Evolutionary conservation across 1,140 invertebrate species (phyloP).

Genomic region (Drosophila tsacasi): DNA sequence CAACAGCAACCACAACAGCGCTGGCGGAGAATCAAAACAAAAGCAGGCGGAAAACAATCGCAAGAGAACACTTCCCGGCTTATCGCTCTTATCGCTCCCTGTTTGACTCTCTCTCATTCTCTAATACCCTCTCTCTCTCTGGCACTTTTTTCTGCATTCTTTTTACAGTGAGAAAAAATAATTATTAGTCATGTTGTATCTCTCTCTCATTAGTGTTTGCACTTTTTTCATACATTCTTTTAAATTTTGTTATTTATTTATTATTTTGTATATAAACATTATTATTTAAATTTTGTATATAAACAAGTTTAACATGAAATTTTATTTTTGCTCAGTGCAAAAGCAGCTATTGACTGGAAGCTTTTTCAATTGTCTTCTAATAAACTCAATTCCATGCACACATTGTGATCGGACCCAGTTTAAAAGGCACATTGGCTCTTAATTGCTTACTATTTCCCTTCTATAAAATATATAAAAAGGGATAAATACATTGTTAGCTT

Average conservation of each 20-base stretch:
- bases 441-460: not conserved
- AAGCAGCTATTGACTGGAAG: not conserved
- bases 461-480: too few relatives aligned
- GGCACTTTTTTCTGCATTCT: not conserved
- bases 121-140: not conserved
- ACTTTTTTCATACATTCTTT: not conserved
- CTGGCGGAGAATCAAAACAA: constrained; percentile 8
- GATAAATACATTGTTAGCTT: not conserved
- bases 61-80: not conserved
- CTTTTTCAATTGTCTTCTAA: not conserved
- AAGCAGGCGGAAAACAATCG: constrained; percentile 20
- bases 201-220: too few relatives aligned
- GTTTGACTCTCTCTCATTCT: not conserved
- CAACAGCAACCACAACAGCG: not conserved
- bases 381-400: not conserved
- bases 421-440: not conserved
- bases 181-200: not conserved
- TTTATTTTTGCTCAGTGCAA: not conserved
- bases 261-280: not conserved
- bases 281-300: not conserved
- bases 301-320: not conserved
- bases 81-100: constrained; percentile 22
- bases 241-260: not conserved
- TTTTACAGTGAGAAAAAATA: not conserved
- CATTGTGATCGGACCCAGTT: not conserved